These are phyloP conservation scores for Dinocampus coccinellae DNA, from an alignment of 2,888 invertebrate genomes.

Conservation along the genomic window DNA sequence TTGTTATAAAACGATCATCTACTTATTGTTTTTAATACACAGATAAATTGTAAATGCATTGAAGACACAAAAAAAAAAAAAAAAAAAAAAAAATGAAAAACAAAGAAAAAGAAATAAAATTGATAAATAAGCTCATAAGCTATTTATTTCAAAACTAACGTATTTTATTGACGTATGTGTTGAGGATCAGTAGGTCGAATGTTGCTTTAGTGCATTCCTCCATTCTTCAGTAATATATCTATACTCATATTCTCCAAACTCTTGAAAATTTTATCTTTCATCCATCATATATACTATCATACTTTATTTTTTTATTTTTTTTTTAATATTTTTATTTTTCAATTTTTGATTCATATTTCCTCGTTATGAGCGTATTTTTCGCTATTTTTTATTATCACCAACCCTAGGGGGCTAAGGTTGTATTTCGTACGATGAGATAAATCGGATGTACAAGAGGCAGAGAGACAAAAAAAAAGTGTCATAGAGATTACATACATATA, in stretches of 20 bases:
- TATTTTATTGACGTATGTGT: background rate
- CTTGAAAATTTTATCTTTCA: slow-evolving; percentile 48
- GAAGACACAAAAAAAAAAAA: no score
- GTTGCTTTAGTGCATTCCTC: background rate
- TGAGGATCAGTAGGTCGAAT: background rate
- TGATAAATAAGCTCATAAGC: slow-evolving; percentile 28
- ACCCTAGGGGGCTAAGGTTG: background rate
- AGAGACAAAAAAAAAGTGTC: background rate
- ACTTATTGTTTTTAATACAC: no score
- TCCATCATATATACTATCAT: slow-evolving; percentile 12
- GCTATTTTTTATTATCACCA: slow-evolving; percentile 32
- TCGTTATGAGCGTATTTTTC: background rate
- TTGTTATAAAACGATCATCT: no score
- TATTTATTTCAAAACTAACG: background rate
- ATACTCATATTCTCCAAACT: background rate
- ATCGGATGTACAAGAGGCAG: background rate
- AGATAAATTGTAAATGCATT: no score
- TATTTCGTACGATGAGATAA: slow-evolving; percentile 11
- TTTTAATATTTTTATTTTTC: background rate
- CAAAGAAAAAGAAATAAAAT: background rate
- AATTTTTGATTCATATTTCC: slow-evolving; percentile 8
- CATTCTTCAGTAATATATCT: background rate
- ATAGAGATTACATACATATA: background rate
- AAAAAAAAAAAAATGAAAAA: slow-evolving; percentile 8
- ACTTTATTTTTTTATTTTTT: background rate